Evolutionary conservation across 1,140 invertebrate species (phyloP).

Genomic region (Saccostrea cuccullata): DNA sequence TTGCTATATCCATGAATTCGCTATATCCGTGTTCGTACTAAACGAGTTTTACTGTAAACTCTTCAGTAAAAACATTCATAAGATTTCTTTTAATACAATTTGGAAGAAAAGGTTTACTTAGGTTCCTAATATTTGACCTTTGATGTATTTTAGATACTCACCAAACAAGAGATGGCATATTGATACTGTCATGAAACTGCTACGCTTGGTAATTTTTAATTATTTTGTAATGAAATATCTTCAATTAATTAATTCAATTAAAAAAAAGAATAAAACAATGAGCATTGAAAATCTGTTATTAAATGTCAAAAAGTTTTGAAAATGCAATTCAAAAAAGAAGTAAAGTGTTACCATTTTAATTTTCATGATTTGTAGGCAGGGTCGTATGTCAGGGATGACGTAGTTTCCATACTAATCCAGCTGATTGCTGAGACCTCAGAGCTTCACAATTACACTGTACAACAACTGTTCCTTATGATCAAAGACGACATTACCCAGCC

Average conservation of each 20-base stretch:
- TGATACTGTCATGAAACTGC: conserved; percentile 96
- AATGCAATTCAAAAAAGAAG: conserved; percentile 39
- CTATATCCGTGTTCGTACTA: too few relatives aligned
- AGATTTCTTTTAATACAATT: too few relatives aligned
- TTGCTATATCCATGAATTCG: too few relatives aligned
- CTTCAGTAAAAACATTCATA: too few relatives aligned
- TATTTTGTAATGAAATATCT: neutral
- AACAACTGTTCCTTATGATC: conserved; percentile 90
- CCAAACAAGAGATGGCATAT: conserved; percentile 98
- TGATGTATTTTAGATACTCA: conserved; percentile 84
- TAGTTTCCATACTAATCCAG: conserved; percentile 97
- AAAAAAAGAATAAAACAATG: too few relatives aligned
- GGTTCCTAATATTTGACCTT: neutral
- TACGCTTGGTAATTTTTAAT: conserved; percentile 88
- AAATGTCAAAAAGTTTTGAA: neutral
- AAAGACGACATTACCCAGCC: conserved; percentile 87
- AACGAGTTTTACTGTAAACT: too few relatives aligned
- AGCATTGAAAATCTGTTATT: too few relatives aligned
- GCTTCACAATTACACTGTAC: conserved; percentile 93
- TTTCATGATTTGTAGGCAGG: conserved; percentile 86
- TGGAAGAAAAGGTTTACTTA: neutral
- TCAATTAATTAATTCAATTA: neutral
- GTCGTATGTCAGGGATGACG: conserved; percentile 98
- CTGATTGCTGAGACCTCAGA: conserved; percentile 91
- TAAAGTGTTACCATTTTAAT: neutral